Evolutionary conservation across 2,797 vertebrate species (phyloP).

Genomic region (Sebastes goodei): DNA sequence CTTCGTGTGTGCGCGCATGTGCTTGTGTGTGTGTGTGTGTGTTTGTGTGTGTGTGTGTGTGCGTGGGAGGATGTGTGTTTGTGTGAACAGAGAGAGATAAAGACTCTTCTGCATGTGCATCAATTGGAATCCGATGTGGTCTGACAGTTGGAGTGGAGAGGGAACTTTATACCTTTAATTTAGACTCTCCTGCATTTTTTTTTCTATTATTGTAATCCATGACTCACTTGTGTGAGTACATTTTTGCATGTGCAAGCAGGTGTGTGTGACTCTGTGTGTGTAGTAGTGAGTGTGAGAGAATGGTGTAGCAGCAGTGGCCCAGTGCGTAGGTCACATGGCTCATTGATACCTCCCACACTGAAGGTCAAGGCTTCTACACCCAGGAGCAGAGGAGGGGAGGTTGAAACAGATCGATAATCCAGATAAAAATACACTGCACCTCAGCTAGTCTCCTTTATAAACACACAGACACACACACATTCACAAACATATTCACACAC

Average conservation of each 20-base stretch:
- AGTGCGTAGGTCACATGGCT: slow-evolving; percentile 73
- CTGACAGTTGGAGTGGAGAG: not conserved
- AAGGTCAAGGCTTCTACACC: slow-evolving; percentile 81
- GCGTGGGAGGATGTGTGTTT: not conserved
- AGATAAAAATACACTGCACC: slow-evolving; percentile 83
- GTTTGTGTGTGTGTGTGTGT: not conserved
- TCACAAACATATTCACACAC: slow-evolving; percentile 62
- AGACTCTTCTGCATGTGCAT: not conserved
- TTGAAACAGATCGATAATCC: slow-evolving; percentile 79
- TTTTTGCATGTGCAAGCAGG: slow-evolving; percentile 40
- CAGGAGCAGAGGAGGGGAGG: slow-evolving; percentile 67
- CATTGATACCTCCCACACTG: slow-evolving; percentile 79
- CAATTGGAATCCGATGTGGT: not conserved
- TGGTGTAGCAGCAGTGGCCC: slow-evolving; percentile 53
- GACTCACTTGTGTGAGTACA: not conserved
- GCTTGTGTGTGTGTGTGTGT: not conserved
- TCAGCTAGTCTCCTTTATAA: slow-evolving; percentile 71
- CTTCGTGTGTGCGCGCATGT: not conserved
- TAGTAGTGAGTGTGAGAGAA: slow-evolving; percentile 30
- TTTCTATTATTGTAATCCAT: not conserved
- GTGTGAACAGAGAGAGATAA: not conserved
- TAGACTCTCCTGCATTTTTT: not conserved
- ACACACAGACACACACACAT: slow-evolving; percentile 52
- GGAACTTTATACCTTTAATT: slow-evolving; percentile 12
- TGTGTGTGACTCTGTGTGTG: slow-evolving; percentile 21